Conservation (phyloP, 2,113 vertebrate genomes). For the Syrrhaptes paradoxus region DNA sequence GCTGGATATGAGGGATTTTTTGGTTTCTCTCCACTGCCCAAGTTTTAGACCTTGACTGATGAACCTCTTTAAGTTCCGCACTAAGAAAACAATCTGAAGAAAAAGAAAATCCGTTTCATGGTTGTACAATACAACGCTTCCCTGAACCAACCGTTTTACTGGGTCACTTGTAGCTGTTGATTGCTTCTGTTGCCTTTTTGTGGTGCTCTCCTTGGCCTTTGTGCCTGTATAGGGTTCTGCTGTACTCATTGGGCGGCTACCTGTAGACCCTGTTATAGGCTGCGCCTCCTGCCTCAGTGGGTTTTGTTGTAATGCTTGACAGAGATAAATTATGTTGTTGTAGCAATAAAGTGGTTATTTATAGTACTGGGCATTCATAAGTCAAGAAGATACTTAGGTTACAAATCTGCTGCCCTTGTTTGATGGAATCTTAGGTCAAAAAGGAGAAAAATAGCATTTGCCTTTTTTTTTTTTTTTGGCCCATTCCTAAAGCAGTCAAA, state of each 20-base stretch:
- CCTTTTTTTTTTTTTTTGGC: background rate
- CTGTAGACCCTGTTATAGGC: background rate
- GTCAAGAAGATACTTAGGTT: background rate
- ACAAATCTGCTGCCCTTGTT: background rate
- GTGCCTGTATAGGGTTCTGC: background rate
- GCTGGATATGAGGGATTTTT: background rate
- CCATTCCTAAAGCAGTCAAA: background rate
- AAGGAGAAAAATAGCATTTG: background rate
- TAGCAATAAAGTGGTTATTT: background rate
- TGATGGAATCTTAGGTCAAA: background rate
- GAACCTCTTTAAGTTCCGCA: background rate
- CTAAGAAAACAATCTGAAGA: background rate
- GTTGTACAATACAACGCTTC: background rate
- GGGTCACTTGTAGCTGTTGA: background rate
- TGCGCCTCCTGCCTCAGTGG: background rate
- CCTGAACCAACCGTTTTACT: background rate
- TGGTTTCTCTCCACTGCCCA: background rate
- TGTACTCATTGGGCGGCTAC: background rate
- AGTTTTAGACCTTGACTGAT: background rate
- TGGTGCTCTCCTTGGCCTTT: background rate
- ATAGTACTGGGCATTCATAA: background rate
- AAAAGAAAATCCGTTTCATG: background rate
- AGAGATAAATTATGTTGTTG: background rate
- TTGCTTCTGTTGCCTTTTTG: accelerated
- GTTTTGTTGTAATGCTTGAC: background rate